phyloP scores from a whole-genome alignment of 2,888 invertebrate species.

The Colletes collaris region DNA sequence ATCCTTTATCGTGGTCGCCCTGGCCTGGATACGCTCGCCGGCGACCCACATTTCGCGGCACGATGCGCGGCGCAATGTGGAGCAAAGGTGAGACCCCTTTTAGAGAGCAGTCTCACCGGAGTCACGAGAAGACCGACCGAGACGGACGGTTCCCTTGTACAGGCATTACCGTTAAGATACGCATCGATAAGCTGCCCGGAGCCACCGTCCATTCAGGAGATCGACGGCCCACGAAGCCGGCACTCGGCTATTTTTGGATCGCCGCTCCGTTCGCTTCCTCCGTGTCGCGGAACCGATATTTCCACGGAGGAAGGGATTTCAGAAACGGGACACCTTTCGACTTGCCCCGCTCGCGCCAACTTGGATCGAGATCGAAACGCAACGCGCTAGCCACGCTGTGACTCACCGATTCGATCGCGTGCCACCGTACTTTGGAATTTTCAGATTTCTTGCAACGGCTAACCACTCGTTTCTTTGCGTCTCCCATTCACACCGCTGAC shows the following conservation, averaged over 20 bases:
- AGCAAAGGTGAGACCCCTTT: slow-evolving; percentile 57
- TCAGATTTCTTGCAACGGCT: no score
- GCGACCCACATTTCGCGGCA: slow-evolving; percentile 39
- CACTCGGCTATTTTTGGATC: slow-evolving; percentile 27
- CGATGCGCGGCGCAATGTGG: slow-evolving; percentile 38
- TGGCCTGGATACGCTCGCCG: slow-evolving; percentile 48
- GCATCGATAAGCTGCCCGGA: slow-evolving; percentile 63
- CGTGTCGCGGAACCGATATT: slow-evolving; percentile 5
- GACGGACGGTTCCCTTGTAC: slow-evolving; percentile 42
- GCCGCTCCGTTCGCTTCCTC: not conserved
- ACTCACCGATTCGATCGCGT: no score
- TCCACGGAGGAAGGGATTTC: not conserved
- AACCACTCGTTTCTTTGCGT: no score
- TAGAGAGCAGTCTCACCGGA: slow-evolving; percentile 49
- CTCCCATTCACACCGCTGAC: no score
- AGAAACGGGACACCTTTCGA: slow-evolving; percentile 10
- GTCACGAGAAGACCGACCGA: slow-evolving; percentile 50
- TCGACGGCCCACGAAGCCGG: slow-evolving; percentile 19
- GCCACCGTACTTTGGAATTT: no score
- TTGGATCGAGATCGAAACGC: no score
- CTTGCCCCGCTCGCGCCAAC: no score
- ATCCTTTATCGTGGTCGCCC: slow-evolving; percentile 27
- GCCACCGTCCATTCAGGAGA: slow-evolving; percentile 36
- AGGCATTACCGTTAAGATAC: slow-evolving; percentile 58
- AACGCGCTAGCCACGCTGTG: no score